Evolutionary conservation across 2,113 vertebrate species (phyloP).

Genomic region (Numenius arquata): DNA sequence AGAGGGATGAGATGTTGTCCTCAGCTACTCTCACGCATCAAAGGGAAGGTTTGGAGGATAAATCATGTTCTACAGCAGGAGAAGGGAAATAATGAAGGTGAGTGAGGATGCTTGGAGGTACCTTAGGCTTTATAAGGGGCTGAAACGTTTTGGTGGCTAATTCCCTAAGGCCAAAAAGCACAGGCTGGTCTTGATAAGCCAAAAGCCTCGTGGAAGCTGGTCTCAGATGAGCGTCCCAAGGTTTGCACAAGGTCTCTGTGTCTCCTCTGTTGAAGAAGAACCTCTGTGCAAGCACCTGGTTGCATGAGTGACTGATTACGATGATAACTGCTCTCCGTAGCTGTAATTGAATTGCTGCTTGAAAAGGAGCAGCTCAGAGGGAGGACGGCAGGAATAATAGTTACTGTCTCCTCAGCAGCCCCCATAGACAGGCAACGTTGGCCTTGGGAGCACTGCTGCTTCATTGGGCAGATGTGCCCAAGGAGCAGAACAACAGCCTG

Average conservation of each 20-base stretch:
- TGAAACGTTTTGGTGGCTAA: fast-evolving
- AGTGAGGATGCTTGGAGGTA: neutral
- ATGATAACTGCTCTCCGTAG: neutral
- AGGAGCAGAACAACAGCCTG: neutral
- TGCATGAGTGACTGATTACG: neutral
- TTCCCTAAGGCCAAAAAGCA: neutral
- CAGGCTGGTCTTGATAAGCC: neutral
- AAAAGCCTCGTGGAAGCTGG: fast-evolving
- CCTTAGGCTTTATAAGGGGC: neutral
- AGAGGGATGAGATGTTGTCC: neutral
- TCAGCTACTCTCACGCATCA: neutral
- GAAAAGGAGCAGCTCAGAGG: neutral
- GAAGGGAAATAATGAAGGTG: neutral
- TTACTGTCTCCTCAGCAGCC: neutral
- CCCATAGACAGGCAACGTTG: fast-evolving
- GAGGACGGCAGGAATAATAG: fast-evolving
- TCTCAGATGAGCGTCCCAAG: neutral
- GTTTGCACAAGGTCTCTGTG: neutral
- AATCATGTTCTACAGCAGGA: neutral
- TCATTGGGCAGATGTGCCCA: fast-evolving
- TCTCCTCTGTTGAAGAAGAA: fast-evolving
- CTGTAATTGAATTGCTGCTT: neutral
- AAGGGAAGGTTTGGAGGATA: neutral
- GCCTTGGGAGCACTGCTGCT: fast-evolving
- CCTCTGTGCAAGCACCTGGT: neutral